Percentiles rank a stretch among this genome's conserved stretches.
Conservation (phyloP, 2,113 vertebrate species). For the Platycercus adscitus region DNA sequence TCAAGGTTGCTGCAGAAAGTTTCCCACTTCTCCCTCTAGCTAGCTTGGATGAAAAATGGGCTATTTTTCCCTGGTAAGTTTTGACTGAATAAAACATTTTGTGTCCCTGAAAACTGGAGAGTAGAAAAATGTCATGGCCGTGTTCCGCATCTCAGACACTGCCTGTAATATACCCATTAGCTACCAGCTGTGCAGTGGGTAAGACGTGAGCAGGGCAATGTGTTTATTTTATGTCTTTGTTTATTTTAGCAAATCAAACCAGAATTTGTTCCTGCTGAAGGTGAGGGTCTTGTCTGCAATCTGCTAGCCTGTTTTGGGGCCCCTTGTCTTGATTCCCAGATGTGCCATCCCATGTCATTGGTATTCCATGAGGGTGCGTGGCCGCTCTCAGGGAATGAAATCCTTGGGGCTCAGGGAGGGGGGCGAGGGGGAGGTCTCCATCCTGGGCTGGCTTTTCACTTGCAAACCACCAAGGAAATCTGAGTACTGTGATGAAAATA, state of each 20-base stretch:
- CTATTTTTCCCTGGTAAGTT: neutral
- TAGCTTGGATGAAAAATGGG: neutral
- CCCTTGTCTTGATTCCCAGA: neutral
- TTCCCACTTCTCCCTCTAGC: neutral
- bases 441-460: neutral
- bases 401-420: neutral
- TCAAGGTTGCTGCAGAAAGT: neutral
- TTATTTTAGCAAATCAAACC: neutral
- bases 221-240: neutral
- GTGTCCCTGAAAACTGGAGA: neutral
- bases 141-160: fast-evolving
- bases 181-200: neutral
- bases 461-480: neutral
- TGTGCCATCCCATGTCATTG: neutral
- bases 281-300: neutral
- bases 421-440: neutral
- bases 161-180: neutral
- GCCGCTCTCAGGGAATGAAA: neutral
- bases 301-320: neutral
- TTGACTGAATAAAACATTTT: neutral
- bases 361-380: neutral
- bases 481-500: neutral
- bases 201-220: fast-evolving
- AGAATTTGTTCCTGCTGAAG: neutral
- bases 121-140: neutral